Evolutionary conservation across 2,888 invertebrate genomes (phyloP).

Genomic region (Andrena camellia): DNA sequence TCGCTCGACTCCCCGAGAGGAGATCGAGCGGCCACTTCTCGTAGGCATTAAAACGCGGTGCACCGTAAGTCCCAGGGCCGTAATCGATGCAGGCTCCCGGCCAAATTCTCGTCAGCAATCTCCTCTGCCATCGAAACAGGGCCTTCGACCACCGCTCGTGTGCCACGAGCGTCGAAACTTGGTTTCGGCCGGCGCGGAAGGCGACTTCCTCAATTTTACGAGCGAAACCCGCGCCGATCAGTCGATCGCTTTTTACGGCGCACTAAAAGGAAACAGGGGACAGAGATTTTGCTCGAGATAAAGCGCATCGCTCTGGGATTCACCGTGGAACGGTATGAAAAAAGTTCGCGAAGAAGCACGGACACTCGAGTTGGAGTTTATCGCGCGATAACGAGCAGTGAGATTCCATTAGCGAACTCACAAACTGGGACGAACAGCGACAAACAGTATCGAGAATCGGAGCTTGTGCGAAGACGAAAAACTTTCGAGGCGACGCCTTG

Average conservation of each 20-base stretch:
- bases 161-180: not conserved
- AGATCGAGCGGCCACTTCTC: conserved; percentile 68
- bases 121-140: not conserved
- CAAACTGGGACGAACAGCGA: not conserved
- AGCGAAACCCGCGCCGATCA: not conserved
- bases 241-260: conserved; percentile 23
- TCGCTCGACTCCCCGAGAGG: conserved; percentile 70
- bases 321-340: not conserved
- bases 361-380: not conserved
- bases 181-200: not conserved
- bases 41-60: conserved; percentile 63
- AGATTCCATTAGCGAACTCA: conserved; percentile 3
- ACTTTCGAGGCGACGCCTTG: not conserved
- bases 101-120: not conserved
- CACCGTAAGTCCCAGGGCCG: conserved; percentile 63
- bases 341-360: not conserved
- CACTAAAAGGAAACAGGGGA: conserved; percentile 15
- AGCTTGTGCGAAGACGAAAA: not conserved
- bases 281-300: conserved; percentile 25
- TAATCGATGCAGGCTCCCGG: conserved; percentile 15
- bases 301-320: not conserved
- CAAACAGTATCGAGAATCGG: not conserved
- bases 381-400: conserved; percentile 8
- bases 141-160: not conserved
- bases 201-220: conserved; percentile 19